Conservation (phyloP, 2,888 invertebrate species). For the Nebria salina region DNA sequence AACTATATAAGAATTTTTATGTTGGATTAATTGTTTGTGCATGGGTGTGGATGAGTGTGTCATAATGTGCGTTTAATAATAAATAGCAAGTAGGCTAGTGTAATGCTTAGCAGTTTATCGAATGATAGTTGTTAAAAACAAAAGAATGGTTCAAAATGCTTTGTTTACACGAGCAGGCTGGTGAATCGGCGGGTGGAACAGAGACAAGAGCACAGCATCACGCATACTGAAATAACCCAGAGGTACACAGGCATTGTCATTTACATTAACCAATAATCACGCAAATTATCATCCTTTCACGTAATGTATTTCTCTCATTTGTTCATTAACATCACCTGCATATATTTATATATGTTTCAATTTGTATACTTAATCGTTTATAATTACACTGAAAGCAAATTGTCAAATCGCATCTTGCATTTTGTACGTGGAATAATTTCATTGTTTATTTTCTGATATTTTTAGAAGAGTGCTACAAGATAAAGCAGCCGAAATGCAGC, state of each 20-base stretch:
- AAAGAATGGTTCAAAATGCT: conserved; percentile 45
- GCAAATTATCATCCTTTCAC: conserved; percentile 15
- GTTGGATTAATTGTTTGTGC: background rate
- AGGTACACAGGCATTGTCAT: conserved; percentile 62
- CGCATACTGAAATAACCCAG: conserved; percentile 74
- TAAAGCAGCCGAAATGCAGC: conserved; percentile 72
- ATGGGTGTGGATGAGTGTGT: background rate
- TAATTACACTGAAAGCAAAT: conserved; percentile 10
- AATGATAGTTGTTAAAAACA: conserved; percentile 18
- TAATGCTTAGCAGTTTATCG: background rate
- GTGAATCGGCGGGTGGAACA: conserved; percentile 75
- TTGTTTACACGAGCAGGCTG: conserved; percentile 64
- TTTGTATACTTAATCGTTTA: background rate
- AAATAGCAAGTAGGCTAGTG: background rate
- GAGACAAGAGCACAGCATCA: conserved; percentile 74
- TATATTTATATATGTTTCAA: background rate
- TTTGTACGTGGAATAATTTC: conserved; percentile 47
- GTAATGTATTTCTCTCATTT: conserved; percentile 11
- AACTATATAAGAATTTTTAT: no score
- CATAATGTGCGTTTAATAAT: background rate
- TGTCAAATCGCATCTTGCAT: conserved; percentile 21
- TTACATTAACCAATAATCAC: conserved; percentile 31
- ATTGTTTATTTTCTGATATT: conserved; percentile 59
- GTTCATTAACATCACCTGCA: conserved; percentile 9
- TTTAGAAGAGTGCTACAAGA: conserved; percentile 72